Evolutionary conservation across 2,797 vertebrate species (phyloP).

Genomic region (Takifugu rubripes): DNA sequence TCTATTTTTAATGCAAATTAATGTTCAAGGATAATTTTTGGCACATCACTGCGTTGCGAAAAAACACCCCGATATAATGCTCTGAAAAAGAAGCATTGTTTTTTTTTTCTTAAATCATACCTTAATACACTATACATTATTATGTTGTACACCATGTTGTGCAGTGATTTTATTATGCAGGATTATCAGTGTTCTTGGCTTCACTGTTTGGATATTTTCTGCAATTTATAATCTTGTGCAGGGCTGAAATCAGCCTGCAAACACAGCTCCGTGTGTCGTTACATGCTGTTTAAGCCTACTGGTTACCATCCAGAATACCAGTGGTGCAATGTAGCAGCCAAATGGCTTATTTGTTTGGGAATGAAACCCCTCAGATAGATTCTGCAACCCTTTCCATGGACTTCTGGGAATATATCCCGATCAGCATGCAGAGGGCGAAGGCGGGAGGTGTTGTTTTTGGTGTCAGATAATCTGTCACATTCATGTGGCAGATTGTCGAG

Average conservation of each 20-base stretch:
- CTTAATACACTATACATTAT: no score
- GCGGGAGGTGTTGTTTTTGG: background rate
- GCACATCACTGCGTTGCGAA: constrained; percentile 10
- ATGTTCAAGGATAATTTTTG: constrained; percentile 19
- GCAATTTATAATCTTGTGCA: background rate
- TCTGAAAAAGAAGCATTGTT: no score
- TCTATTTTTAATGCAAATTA: constrained; percentile 29
- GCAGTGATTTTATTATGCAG: constrained; percentile 7
- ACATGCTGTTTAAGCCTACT: constrained; percentile 7
- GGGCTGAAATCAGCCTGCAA: background rate
- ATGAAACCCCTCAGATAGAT: background rate
- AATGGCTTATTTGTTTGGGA: background rate
- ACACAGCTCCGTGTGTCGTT: constrained; percentile 5
- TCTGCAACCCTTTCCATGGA: constrained; percentile 1
- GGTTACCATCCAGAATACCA: constrained; percentile 30
- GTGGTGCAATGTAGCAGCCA: constrained; percentile 8
- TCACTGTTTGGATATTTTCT: constrained; percentile 18
- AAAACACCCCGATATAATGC: background rate
- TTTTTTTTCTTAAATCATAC: no score
- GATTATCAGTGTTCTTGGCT: constrained; percentile 24
- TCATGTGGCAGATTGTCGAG: background rate
- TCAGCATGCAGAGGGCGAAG: background rate
- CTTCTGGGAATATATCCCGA: constrained; percentile 5
- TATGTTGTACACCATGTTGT: background rate
- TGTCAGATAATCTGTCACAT: constrained; percentile 4